phyloP scores from a whole-genome alignment of 2,888 invertebrate genomes.

The Theodoxus fluviatilis region DNA sequence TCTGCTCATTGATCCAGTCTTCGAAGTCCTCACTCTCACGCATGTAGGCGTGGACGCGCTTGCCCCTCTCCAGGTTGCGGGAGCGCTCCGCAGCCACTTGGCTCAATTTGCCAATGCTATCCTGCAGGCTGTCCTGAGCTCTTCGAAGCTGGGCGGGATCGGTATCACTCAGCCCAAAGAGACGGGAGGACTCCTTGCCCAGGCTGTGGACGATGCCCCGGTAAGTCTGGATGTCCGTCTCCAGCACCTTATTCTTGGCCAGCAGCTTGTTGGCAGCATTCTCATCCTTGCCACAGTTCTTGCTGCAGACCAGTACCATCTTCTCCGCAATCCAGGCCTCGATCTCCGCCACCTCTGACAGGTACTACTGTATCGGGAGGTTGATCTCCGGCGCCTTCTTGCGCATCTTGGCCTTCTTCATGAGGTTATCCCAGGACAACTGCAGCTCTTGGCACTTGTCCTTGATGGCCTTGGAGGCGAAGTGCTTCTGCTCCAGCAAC shows the following conservation, averaged over 20 bases:
- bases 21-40: slow-evolving; percentile 80
- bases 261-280: slow-evolving; percentile 90
- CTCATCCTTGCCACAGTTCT: slow-evolving; percentile 91
- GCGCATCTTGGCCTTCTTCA: slow-evolving; percentile 76
- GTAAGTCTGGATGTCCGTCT: slow-evolving; percentile 63
- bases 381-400: slow-evolving; percentile 83
- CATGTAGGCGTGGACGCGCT: slow-evolving; percentile 73
- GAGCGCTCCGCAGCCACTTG: slow-evolving; percentile 80
- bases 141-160: slow-evolving; percentile 69
- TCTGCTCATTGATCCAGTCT: slow-evolving; percentile 94
- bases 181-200: slow-evolving; percentile 53
- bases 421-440: slow-evolving; percentile 77
- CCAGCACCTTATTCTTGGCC: slow-evolving; percentile 91
- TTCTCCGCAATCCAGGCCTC: slow-evolving; percentile 98
- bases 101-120: slow-evolving; percentile 79
- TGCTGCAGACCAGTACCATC: slow-evolving; percentile 84
- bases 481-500: slow-evolving; percentile 80
- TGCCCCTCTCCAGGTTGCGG: slow-evolving; percentile 88
- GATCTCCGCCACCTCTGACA: slow-evolving; percentile 94
- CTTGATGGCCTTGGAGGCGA: slow-evolving; percentile 80
- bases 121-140: slow-evolving; percentile 58
- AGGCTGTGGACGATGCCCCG: slow-evolving; percentile 58
- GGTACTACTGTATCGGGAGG: slow-evolving; percentile 88
- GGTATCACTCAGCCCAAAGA: slow-evolving; percentile 78
- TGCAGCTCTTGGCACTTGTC: slow-evolving; percentile 78